Evolutionary conservation across 2,888 invertebrate species (phyloP).

Genomic region (Norana najaformis): DNA sequence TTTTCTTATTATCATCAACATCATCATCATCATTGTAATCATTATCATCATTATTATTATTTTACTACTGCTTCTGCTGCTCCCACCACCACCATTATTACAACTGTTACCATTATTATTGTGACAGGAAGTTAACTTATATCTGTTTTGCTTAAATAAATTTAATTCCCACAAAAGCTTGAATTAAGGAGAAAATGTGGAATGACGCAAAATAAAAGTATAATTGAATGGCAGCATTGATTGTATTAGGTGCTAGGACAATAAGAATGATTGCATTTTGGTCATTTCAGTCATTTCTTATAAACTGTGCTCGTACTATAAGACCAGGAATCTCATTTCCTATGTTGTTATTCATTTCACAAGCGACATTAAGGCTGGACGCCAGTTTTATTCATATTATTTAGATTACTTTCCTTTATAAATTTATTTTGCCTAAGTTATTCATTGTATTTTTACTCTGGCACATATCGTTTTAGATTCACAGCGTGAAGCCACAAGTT

Average conservation of each 20-base stretch:
- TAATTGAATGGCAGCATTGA: slow-evolving; percentile 13
- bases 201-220: not conserved
- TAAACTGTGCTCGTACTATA: not conserved
- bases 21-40: not conserved
- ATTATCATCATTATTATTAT: not conserved
- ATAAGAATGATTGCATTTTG: not conserved
- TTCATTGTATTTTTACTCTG: not conserved
- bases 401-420: not conserved
- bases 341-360: not conserved
- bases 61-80: not conserved
- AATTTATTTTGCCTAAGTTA: not conserved
- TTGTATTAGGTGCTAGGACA: not conserved
- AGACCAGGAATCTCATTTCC: not conserved
- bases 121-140: no score
- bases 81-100: not conserved
- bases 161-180: no score
- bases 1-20: not conserved
- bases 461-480: not conserved
- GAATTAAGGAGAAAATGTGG: not conserved
- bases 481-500: slow-evolving; percentile 20
- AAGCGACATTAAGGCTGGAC: not conserved
- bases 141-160: no score
- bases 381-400: not conserved
- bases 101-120: not conserved
- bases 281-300: not conserved